Conservation (phyloP, 2,888 invertebrate species). For the Synanthedon tipuliformis region DNA sequence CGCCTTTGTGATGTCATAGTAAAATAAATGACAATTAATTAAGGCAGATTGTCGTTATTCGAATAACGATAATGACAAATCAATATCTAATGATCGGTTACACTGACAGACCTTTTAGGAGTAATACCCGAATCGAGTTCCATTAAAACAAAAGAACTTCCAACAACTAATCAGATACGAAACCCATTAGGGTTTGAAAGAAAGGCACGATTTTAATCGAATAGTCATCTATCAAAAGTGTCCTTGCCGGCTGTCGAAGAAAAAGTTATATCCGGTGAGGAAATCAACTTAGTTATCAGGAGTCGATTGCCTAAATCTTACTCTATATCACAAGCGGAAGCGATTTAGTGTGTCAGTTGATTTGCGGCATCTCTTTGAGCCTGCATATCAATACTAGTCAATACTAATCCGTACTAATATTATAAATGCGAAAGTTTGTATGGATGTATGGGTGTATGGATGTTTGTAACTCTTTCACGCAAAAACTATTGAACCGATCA, state of each 20-base stretch:
- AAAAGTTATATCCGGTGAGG: constrained; percentile 34
- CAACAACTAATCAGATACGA: constrained; percentile 1
- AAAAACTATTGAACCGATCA: too few species aligned
- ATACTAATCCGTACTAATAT: too few species aligned
- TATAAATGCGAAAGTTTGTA: too few species aligned
- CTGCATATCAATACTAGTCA: too few species aligned
- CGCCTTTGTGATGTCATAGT: too few species aligned
- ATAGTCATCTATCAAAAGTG: constrained; percentile 35
- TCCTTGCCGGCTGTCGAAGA: constrained; percentile 17
- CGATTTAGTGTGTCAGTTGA: not conserved
- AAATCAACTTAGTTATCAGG: constrained; percentile 34
- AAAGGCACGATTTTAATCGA: constrained; percentile 25
- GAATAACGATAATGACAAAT: too few species aligned
- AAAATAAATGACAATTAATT: too few species aligned
- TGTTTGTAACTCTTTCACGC: too few species aligned
- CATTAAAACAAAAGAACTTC: constrained; percentile 3
- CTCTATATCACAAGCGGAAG: not conserved
- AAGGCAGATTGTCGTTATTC: too few species aligned
- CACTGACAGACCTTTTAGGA: constrained; percentile 1
- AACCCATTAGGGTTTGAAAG: not conserved
- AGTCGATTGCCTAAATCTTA: constrained; percentile 11
- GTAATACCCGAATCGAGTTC: constrained; percentile 13
- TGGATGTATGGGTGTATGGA: too few species aligned
- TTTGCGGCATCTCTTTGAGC: too few species aligned
- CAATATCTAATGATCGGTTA: too few species aligned